phyloP scores from a whole-genome alignment of 2,888 invertebrate species.

The Agonopterix alstromeriana region DNA sequence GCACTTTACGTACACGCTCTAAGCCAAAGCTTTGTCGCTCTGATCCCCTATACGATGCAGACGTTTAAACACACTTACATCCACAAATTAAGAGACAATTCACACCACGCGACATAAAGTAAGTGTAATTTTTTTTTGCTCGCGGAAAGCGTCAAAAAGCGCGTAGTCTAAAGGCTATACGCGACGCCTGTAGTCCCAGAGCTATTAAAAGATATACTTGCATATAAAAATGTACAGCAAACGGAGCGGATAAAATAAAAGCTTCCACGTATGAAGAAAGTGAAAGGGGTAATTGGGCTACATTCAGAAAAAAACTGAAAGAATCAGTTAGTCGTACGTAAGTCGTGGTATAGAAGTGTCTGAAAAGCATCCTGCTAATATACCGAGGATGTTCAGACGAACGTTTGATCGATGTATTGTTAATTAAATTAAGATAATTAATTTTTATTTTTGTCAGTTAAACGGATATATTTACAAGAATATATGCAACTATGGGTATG shows the following conservation, averaged over 20 bases:
- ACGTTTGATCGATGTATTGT: too few relatives aligned
- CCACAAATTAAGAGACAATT: conserved; percentile 52
- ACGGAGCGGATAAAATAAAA: conserved; percentile 57
- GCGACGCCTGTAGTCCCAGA: conserved; percentile 31
- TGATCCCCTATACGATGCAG: conserved; percentile 32
- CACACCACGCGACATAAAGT: conserved; percentile 28
- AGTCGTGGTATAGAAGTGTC: conserved; percentile 22
- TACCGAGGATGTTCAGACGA: too few relatives aligned
- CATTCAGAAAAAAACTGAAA: conserved; percentile 56
- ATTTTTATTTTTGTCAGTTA: too few relatives aligned
- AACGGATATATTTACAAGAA: too few relatives aligned
- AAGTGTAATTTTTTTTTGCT: conserved; percentile 37
- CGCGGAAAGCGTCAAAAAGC: conserved; percentile 13
- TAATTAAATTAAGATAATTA: too few relatives aligned
- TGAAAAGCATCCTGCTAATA: too few relatives aligned
- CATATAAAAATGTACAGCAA: conserved; percentile 40
- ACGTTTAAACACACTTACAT: conserved; percentile 32
- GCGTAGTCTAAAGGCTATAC: conserved; percentile 27
- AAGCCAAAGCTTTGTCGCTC: conserved; percentile 55
- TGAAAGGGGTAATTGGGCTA: conserved; percentile 62
- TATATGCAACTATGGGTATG: too few relatives aligned
- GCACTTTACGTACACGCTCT: conserved; percentile 30
- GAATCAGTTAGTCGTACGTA: conserved; percentile 49
- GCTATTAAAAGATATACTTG: conserved; percentile 37
- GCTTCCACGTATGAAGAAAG: conserved; percentile 44